Conservation (phyloP, 1,140 invertebrate species). For the Delia radicum region DNA sequence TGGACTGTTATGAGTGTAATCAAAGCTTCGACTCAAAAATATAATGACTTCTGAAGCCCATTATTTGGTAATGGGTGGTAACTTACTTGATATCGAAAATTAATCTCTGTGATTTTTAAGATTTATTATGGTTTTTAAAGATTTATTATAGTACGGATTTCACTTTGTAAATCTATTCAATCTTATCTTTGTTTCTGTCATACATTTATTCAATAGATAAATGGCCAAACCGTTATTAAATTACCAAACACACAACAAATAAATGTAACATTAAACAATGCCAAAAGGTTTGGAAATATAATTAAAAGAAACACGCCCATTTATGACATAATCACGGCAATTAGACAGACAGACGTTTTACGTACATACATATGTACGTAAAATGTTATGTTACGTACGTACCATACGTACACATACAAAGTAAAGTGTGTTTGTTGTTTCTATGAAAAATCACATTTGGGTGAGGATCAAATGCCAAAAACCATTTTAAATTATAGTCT, state of each 20-base stretch:
- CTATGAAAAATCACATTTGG: not conserved
- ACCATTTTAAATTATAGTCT: not conserved
- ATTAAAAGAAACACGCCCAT: conserved; percentile 3
- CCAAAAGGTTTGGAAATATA: conserved; percentile 1
- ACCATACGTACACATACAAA: not conserved
- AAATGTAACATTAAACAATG: not conserved
- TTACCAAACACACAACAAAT: not conserved
- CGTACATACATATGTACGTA: no score
- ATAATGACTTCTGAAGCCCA: no score
- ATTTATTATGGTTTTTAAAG: not conserved
- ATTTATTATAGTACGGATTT: not conserved
- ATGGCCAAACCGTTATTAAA: not conserved
- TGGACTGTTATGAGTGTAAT: no score
- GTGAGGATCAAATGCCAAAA: conserved; percentile 17
- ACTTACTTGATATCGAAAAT: no score
- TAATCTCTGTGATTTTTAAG: no score
- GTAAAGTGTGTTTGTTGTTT: no score
- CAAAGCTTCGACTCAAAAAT: no score
- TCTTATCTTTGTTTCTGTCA: not conserved
- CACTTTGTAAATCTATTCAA: no score
- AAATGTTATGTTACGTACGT: no score
- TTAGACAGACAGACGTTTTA: not conserved
- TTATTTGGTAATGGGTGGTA: no score
- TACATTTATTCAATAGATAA: not conserved
- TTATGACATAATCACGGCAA: conserved; percentile 16